These are phyloP conservation scores for Heliconius ethilla DNA, from an alignment of 2,888 invertebrate species.

Conservation along the genomic window DNA sequence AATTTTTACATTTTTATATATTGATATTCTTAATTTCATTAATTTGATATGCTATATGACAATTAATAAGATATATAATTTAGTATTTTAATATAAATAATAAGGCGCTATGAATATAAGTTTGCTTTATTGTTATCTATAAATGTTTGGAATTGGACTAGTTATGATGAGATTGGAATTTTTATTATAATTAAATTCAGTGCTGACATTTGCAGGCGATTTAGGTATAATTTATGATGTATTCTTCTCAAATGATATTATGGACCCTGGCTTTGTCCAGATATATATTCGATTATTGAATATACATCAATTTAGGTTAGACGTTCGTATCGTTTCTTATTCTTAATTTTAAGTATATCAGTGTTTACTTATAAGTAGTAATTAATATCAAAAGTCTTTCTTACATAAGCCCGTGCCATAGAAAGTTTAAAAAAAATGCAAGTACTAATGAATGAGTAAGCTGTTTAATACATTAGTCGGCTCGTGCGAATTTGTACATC, in stretches of 20 bases:
- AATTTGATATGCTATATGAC: no score
- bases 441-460: conserved; percentile 4
- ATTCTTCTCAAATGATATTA: not conserved
- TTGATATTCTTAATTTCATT: no score
- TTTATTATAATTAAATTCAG: conserved; percentile 19
- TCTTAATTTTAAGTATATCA: no score
- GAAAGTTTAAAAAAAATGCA: conserved; percentile 12
- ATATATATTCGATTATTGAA: no score
- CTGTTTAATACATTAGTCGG: not conserved
- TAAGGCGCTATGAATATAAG: not conserved
- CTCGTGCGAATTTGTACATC: not conserved
- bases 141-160: not conserved
- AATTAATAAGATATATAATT: no score
- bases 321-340: no score
- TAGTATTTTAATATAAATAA: not conserved
- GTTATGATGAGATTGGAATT: conserved; percentile 11
- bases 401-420: not conserved
- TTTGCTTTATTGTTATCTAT: not conserved
- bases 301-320: no score
- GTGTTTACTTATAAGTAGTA: no score
- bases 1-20: no score
- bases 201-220: not conserved
- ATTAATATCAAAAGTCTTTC: not conserved
- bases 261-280: not conserved
- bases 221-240: not conserved